Evolutionary conservation across 2,888 invertebrate genomes (phyloP), one percentile per base, ranked within the genome.

Genomic region (Empis livida): DNA sequence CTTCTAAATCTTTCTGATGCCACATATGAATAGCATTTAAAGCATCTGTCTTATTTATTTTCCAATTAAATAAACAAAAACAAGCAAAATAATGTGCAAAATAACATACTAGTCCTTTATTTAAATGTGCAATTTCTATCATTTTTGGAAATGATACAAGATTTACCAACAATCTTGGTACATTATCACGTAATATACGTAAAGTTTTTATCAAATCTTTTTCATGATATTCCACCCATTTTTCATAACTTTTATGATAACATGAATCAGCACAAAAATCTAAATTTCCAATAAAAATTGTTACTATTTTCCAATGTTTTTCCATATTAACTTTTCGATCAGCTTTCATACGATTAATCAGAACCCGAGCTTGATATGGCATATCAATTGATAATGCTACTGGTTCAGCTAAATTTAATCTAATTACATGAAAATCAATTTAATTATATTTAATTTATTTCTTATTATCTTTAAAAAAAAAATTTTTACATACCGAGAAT

Each of bases 301-400:
- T 75, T 15, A 80, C 63, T 37, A 80, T 55, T 63, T 80, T 80
- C 79, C 80, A 80, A 54, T 79, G 72, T 8, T 67, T 68, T 27
- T 71, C 53, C 48, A 78, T 53, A 53, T 79, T 65, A 1, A 79
- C 72, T 42, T 57, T 49, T 3, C 59, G 59, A 58, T 65, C 62
- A 1, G 53, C 56, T 9, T 55, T 55, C 50, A 65, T 43, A 6
- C 59, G 58, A 40, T 61, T 60, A 46, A 64, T 58, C 1, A 63
- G 44, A 11, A 60, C 51, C 3, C 58, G 54, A 0, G 59, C 57
- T 45, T 63, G 61, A 48, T 56, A 64, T 0, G 60, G 50, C 46
- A 65, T 43, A 46, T 65, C 64, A 0, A 56, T 57, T 1, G 63
- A 63, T 61, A 61, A 59, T 11, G 62, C 43, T 61, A 64, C 61